Percentiles rank a stretch among this genome's conserved stretches.
These are phyloP conservation scores for Speoplatyrhinus poulsoni DNA, from an alignment of 2,113 vertebrate species.

Conservation along the genomic window DNA sequence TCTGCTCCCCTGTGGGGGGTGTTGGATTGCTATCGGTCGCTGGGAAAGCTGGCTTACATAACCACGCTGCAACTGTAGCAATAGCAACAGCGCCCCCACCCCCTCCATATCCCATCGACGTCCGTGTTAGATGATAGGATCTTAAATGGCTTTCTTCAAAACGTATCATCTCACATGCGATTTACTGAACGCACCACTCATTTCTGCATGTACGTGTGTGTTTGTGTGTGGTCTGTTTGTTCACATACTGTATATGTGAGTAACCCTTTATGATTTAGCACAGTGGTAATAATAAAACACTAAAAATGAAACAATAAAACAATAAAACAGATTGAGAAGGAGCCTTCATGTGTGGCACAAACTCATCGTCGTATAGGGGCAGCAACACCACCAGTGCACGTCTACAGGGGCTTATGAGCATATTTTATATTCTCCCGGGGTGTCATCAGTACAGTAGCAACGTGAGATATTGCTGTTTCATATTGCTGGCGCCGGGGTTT, in stretches of 20 bases:
- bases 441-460: conserved; percentile 16
- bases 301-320: neutral
- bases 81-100: conserved; percentile 52
- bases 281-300: neutral
- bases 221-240: neutral
- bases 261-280: neutral
- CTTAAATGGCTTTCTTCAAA: conserved; percentile 58
- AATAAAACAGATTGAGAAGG: neutral
- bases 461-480: conserved; percentile 55
- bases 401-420: conserved; percentile 14
- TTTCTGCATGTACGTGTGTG: neutral
- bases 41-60: conserved; percentile 66
- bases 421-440: conserved; percentile 27
- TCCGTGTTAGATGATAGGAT: conserved; percentile 60
- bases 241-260: neutral
- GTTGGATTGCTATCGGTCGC: conserved; percentile 65
- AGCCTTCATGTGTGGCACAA: neutral
- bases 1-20: conserved; percentile 57
- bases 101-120: conserved; percentile 38
- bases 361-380: neutral
- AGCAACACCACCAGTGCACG: conserved; percentile 10
- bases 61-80: conserved; percentile 28
- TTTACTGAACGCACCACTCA: conserved; percentile 21
- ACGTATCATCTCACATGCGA: conserved; percentile 49
- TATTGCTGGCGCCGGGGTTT: conserved; percentile 37